Percentiles rank a stretch among this genome's conserved stretches.
Conservation (phyloP, 2,888 invertebrate genomes). For the Cyclophora albipunctata region DNA sequence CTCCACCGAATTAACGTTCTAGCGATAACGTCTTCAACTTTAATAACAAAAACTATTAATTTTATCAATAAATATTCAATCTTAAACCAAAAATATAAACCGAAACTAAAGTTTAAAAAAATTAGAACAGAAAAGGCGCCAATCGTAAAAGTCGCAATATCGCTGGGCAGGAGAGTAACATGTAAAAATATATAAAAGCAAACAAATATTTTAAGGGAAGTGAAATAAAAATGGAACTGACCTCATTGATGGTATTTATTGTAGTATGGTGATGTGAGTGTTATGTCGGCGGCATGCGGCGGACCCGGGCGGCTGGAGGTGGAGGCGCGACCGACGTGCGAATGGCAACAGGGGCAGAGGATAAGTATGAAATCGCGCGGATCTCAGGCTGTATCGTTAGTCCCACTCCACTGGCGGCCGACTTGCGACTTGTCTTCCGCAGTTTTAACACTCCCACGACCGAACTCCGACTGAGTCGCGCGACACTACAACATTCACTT, state of each 20-base stretch:
- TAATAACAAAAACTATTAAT: too few species aligned
- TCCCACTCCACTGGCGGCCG: background rate
- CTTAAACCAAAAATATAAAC: too few species aligned
- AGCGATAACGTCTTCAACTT: too few species aligned
- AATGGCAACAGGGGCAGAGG: constrained; percentile 20
- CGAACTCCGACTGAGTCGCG: constrained; percentile 61
- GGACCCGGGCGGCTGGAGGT: constrained; percentile 21
- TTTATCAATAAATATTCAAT: too few species aligned
- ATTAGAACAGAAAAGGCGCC: background rate
- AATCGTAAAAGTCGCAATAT: background rate
- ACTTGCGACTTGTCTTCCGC: background rate
- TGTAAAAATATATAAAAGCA: background rate
- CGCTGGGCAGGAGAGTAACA: constrained; percentile 2
- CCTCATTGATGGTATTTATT: constrained; percentile 44
- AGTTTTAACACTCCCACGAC: constrained; percentile 27
- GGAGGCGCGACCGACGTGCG: constrained; percentile 23
- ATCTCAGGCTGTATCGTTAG: background rate
- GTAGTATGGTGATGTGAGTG: constrained; percentile 23
- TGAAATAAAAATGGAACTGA: constrained; percentile 23
- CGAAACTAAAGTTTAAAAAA: too few species aligned
- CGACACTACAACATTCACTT: constrained; percentile 50
- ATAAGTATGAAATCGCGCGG: constrained; percentile 20
- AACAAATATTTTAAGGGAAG: background rate
- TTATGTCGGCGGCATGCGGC: constrained; percentile 34
- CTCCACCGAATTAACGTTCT: constrained; percentile 2